Percentiles rank a stretch among this genome's conserved stretches.
Evolutionary conservation across 2,888 invertebrate genomes (phyloP).

Genomic region (Torymus auratus): DNA sequence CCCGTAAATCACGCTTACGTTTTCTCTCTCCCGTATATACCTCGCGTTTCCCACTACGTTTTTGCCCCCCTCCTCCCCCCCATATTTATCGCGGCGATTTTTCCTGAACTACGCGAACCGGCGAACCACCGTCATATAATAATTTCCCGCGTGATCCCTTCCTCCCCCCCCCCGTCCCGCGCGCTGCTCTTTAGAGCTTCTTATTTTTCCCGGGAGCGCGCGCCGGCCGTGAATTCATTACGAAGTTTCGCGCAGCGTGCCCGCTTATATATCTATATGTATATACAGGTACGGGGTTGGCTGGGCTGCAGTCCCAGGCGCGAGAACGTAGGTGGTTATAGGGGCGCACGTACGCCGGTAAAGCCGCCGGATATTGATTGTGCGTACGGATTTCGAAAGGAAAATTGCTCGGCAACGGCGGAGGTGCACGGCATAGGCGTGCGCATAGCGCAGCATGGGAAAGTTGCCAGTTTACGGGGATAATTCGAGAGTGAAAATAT

Average conservation of each 20-base stretch:
- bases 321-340: constrained; percentile 1
- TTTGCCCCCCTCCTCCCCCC: background rate
- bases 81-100: constrained; percentile 50
- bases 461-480: background rate
- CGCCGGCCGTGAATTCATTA: constrained; percentile 61
- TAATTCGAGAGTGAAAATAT: too few species aligned
- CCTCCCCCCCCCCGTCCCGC: constrained; percentile 38
- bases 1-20: constrained; percentile 37
- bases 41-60: background rate
- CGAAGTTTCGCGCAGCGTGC: constrained; percentile 56
- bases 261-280: background rate
- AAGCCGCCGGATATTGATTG: background rate
- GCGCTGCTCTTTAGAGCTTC: constrained; percentile 38
- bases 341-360: constrained; percentile 2
- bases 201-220: constrained; percentile 38
- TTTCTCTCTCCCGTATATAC: too few species aligned
- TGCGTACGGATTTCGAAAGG: too few species aligned
- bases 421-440: too few species aligned
- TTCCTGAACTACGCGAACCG: constrained; percentile 32
- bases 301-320: constrained; percentile 6
- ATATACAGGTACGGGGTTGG: background rate
- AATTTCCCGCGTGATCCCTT: constrained; percentile 59
- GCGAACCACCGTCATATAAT: constrained; percentile 58
- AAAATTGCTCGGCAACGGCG: too few species aligned
- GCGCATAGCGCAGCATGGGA: too few species aligned